Conservation (phyloP, 37 sponge, comb jelly and placozoan genomes). For the Spongilla lacustris region DNA sequence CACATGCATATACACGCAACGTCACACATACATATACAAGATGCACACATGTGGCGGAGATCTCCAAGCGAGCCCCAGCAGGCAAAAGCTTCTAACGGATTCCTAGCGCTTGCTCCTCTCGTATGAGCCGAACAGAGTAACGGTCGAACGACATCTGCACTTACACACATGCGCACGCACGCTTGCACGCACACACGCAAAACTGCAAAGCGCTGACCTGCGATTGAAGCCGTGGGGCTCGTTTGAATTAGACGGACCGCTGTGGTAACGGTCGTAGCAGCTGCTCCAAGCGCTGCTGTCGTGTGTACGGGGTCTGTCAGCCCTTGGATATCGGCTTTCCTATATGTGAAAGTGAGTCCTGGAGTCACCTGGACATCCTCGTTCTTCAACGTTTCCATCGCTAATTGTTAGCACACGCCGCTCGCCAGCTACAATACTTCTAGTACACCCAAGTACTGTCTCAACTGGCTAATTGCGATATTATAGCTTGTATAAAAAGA, state of each 20-base stretch:
- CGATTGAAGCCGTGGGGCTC: background rate
- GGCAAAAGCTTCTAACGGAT: no score
- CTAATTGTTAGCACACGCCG: background rate
- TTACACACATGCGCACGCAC: no score
- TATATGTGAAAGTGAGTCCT: slow-evolving; percentile 40
- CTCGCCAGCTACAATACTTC: background rate
- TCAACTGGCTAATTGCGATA: background rate
- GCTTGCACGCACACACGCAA: no score
- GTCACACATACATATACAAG: no score
- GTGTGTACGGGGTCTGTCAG: slow-evolving; percentile 29
- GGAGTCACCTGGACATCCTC: slow-evolving; percentile 6
- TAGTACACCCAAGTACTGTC: background rate
- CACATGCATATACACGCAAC: background rate
- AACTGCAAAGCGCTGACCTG: background rate
- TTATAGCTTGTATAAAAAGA: background rate
- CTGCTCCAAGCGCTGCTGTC: slow-evolving; percentile 7
- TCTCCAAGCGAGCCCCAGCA: no score
- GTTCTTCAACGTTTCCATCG: background rate
- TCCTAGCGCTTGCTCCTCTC: no score
- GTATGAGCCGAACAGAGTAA: no score
- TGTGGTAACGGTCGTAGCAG: background rate
- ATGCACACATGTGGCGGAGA: no score
- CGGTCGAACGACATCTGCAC: no score
- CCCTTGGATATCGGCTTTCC: slow-evolving; percentile 40
- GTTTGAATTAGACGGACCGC: background rate